Conservation (phyloP, 1,140 invertebrate genomes). For the Pantala flavescens region DNA sequence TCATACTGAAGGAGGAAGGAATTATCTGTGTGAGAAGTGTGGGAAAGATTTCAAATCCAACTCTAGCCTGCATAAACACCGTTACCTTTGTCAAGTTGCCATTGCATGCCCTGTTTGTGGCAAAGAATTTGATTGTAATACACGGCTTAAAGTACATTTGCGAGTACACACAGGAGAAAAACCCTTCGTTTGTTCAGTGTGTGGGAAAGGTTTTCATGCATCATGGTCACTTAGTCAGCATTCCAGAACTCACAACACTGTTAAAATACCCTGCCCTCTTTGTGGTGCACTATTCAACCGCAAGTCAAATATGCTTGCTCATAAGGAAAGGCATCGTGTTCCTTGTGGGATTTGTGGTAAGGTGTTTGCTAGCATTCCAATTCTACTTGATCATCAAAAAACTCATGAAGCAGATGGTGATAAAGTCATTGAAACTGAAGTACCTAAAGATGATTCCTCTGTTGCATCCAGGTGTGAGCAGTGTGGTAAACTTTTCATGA, state of each 20-base stretch:
- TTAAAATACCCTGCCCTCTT: background rate
- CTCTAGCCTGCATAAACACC: background rate
- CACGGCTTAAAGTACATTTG: background rate
- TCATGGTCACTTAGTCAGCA: background rate
- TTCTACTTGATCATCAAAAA: conserved; percentile 39
- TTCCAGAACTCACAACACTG: background rate
- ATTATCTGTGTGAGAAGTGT: background rate
- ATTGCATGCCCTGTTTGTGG: background rate
- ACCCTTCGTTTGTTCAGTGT: conserved; percentile 39
- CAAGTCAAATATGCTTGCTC: background rate
- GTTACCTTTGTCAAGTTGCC: background rate
- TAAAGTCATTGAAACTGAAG: background rate
- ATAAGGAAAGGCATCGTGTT: background rate
- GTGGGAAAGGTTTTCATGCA: conserved; percentile 36
- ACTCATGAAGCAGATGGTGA: conserved; percentile 36
- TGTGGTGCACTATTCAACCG: background rate
- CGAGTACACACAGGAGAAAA: conserved; percentile 14
- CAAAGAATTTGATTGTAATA: background rate
- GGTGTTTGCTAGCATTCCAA: conserved; percentile 43
- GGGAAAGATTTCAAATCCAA: background rate
- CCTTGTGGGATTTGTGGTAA: conserved; percentile 33
- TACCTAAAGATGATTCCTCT: background rate
- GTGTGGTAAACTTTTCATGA: conserved; percentile 34
- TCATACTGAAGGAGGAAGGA: background rate
- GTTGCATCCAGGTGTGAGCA: conserved; percentile 37